Evolutionary conservation across 2,888 invertebrate genomes (phyloP).

Genomic region (Tetragonula carbonaria): DNA sequence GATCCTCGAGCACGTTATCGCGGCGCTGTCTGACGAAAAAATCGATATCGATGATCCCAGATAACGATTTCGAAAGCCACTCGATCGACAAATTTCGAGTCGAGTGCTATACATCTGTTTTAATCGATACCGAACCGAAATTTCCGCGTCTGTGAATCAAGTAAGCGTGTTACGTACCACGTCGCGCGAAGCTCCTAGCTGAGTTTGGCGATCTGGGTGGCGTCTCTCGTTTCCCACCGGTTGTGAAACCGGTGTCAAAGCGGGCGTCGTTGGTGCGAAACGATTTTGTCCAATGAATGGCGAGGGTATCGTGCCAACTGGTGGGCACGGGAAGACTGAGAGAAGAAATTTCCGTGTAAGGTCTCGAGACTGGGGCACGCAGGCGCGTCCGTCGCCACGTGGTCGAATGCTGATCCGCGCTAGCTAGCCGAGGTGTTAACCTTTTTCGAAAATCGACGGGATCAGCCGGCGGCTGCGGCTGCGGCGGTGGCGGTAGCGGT

Average conservation of each 20-base stretch:
- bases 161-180: too few relatives aligned
- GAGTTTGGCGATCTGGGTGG: too few relatives aligned
- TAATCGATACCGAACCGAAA: too few relatives aligned
- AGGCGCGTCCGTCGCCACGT: slow-evolving; percentile 81
- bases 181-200: too few relatives aligned
- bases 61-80: background rate
- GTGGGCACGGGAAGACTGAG: slow-evolving; percentile 68
- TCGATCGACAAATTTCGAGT: background rate
- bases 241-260: too few relatives aligned
- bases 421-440: slow-evolving; percentile 67
- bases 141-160: too few relatives aligned
- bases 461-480: slow-evolving; percentile 31
- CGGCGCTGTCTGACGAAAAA: slow-evolving; percentile 18
- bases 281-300: slow-evolving; percentile 31
- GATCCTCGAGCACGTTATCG: slow-evolving; percentile 22
- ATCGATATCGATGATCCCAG: slow-evolving; percentile 45
- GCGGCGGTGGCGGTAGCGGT: slow-evolving; percentile 1
- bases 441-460: slow-evolving; percentile 74
- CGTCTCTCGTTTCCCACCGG: too few relatives aligned
- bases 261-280: too few relatives aligned
- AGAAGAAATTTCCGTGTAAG: slow-evolving; percentile 70
- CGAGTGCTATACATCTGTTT: too few relatives aligned
- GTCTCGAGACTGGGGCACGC: slow-evolving; percentile 75
- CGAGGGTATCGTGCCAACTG: slow-evolving; percentile 62
- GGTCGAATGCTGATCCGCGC: slow-evolving; percentile 75